phyloP scores from a whole-genome alignment of 2,797 vertebrate genomes.

The Periophthalmus magnuspinnatus region DNA sequence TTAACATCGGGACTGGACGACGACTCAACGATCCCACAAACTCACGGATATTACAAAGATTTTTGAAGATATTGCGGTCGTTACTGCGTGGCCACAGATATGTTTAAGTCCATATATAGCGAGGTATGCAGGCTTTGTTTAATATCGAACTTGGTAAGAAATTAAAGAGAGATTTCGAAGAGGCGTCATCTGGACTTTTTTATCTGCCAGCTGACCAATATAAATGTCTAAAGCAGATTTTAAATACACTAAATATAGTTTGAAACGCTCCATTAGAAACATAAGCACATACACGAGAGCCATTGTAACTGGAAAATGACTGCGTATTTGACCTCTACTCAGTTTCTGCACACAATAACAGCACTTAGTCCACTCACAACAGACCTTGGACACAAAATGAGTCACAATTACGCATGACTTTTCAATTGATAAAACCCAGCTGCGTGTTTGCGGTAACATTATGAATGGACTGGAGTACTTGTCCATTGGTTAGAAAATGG shows the following conservation, averaged over 20 bases:
- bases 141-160: not conserved
- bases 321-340: not conserved
- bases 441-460: not conserved
- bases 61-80: not conserved
- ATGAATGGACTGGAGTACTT: not conserved
- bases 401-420: not conserved
- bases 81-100: too few species aligned
- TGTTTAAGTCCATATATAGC: too few species aligned
- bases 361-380: not conserved
- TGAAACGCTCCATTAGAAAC: not conserved
- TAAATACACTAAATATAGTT: not conserved
- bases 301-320: not conserved
- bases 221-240: not conserved
- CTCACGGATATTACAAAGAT: not conserved
- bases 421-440: not conserved
- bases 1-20: too few species aligned
- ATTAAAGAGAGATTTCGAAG: not conserved
- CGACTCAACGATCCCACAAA: too few species aligned
- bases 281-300: not conserved
- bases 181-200: not conserved
- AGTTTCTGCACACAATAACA: not conserved
- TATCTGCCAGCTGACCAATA: not conserved
- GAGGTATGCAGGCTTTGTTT: not conserved
- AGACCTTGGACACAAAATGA: not conserved
- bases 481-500: not conserved